These are phyloP conservation scores for Montipora cactus DNA, from an alignment of 64 coral and sea anemone genomes.

Conservation along the genomic window DNA sequence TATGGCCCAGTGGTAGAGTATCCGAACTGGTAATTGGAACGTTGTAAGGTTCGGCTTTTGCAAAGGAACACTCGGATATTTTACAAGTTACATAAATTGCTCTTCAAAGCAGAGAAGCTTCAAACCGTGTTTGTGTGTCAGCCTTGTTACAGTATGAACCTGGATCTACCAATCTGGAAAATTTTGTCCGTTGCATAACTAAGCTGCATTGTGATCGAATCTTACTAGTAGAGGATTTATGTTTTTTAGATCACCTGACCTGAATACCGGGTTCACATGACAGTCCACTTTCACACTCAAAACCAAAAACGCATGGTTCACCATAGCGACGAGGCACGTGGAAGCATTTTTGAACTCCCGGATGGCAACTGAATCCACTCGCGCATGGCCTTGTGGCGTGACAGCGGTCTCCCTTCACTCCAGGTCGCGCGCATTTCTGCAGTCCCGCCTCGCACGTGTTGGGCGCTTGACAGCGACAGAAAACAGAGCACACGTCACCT, in stretches of 20 bases:
- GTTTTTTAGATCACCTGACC: conserved; percentile 15
- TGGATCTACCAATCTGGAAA: too few species aligned
- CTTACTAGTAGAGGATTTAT: background rate
- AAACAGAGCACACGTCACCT: conserved; percentile 74
- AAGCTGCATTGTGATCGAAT: background rate
- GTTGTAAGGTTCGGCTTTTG: too few species aligned
- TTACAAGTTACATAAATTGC: too few species aligned
- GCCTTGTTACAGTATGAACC: too few species aligned
- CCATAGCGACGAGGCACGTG: conserved; percentile 67
- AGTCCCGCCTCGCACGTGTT: conserved; percentile 72
- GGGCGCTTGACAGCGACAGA: conserved; percentile 71
- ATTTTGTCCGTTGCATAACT: too few species aligned
- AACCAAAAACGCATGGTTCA: conserved; percentile 79
- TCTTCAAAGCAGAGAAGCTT: too few species aligned
- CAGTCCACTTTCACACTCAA: conserved; percentile 71
- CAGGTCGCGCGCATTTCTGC: conserved; percentile 66
- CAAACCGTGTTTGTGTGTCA: too few species aligned
- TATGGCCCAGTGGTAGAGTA: too few species aligned
- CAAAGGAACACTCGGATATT: too few species aligned
- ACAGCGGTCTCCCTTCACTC: conserved; percentile 49
- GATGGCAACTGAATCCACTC: conserved; percentile 74
- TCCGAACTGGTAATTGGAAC: too few species aligned
- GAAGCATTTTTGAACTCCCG: conserved; percentile 88
- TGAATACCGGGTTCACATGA: conserved; percentile 80
- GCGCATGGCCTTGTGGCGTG: conserved; percentile 64